Evolutionary conservation across 2,888 invertebrate genomes (phyloP).

Genomic region (Caenorhabditis sp.): DNA sequence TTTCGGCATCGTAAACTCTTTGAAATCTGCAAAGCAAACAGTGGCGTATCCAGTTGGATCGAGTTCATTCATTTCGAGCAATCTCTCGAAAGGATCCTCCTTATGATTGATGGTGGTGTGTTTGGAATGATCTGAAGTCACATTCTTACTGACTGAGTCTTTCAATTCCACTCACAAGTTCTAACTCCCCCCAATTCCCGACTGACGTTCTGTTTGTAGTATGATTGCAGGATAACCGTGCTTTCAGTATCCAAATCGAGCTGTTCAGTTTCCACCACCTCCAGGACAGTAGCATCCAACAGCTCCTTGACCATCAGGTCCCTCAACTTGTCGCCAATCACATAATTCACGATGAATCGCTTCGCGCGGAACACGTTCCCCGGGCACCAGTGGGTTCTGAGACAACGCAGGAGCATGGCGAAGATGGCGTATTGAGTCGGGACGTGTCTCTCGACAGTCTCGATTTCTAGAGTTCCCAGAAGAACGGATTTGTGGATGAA

Average conservation of each 20-base stretch:
- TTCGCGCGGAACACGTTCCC: conserved; percentile 2
- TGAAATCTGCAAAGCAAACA: too few species aligned
- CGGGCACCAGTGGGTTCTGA: neutral
- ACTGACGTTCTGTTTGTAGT: too few species aligned
- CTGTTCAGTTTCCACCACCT: neutral
- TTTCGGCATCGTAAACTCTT: too few species aligned
- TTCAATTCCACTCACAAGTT: too few species aligned
- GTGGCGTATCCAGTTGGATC: too few species aligned
- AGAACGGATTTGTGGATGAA: neutral
- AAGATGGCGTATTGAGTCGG: neutral
- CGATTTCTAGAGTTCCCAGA: neutral
- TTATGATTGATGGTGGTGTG: too few species aligned
- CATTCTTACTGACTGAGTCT: too few species aligned
- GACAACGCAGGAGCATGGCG: neutral
- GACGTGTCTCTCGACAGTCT: neutral
- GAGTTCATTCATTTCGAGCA: too few species aligned
- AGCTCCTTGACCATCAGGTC: neutral
- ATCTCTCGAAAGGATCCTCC: too few species aligned
- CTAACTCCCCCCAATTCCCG: too few species aligned
- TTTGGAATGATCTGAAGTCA: too few species aligned
- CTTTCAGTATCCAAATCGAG: neutral
- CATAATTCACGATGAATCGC: neutral
- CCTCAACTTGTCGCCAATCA: neutral
- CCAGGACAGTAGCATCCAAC: neutral
- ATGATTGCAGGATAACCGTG: too few species aligned